Evolutionary conservation across 2,113 vertebrate species (phyloP).

Genomic region (Passer domesticus): DNA sequence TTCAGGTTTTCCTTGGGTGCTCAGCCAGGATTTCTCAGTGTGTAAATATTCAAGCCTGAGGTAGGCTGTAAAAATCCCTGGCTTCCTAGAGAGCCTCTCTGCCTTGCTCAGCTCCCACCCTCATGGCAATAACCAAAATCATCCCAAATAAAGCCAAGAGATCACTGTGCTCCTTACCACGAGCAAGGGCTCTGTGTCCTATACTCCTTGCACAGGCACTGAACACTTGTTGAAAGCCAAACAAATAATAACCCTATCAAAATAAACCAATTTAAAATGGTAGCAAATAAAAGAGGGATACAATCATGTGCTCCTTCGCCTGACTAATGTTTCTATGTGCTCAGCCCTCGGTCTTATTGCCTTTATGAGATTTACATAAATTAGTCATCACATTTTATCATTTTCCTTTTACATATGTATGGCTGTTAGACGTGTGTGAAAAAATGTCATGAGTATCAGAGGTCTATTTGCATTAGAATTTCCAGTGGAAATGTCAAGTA

Average conservation of each 20-base stretch:
- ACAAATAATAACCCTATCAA: background rate
- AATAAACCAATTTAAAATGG: background rate
- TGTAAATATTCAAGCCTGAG: background rate
- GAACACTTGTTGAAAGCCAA: background rate
- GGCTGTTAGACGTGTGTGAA: slow-evolving; percentile 48
- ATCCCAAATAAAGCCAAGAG: background rate
- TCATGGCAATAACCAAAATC: background rate
- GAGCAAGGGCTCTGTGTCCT: background rate
- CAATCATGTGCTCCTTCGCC: background rate
- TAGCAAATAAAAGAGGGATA: background rate
- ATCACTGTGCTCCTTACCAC: background rate
- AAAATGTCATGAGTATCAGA: slow-evolving; percentile 68
- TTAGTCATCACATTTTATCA: slow-evolving; percentile 67
- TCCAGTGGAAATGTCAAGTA: slow-evolving; percentile 81
- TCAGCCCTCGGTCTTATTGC: slow-evolving; percentile 20
- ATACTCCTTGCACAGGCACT: background rate
- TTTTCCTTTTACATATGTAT: slow-evolving; percentile 68
- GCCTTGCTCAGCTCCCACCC: background rate
- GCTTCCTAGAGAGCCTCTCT: background rate
- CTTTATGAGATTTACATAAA: slow-evolving; percentile 69
- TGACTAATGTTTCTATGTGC: slow-evolving; percentile 21
- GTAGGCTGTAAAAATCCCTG: background rate
- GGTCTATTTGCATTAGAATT: slow-evolving; percentile 79
- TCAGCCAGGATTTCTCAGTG: background rate
- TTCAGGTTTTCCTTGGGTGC: background rate